Base-by-base conservation (phyloP, 1,140 invertebrate genomes). In the Drosophila micromelanica region DNA sequence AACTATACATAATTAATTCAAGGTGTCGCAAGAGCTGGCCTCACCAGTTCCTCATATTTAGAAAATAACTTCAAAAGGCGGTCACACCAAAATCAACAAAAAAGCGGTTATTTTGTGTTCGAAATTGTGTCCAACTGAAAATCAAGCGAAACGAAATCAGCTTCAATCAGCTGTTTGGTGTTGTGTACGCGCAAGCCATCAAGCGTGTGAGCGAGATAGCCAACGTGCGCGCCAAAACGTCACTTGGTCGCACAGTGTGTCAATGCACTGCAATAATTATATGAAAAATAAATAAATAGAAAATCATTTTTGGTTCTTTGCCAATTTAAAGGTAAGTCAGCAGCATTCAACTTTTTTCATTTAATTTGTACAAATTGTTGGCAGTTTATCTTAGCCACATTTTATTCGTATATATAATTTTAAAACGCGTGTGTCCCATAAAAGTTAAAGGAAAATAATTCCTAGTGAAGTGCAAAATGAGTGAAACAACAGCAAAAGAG, bases 111-210 rank as follows among this genome's bases (percentile, higher is more conserved):
- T 79, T 57, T 57, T 85, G 73, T 86, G 80, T 85, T 63, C 63
- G 43, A 65, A 82, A 75, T 70, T 69, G 54, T 49, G 9, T 35
- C 32, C 59, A 56, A 54, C 54, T 49, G 52, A 57, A 62, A 55
- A 64, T 63, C 49, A 48, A 62, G 23, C 2, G 15, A 65, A 76
- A 76, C 43, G 62, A 80, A 76, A 48, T 20, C 38, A 45, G 49
- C 62, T 45, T 38, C 64, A 80, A 85, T 80, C 81, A 85, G 81
- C 81, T 85, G 81, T 85, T 80, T 6, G 38, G 8, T 48, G 73
- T 59, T 48, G 73, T 59, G 48, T 54, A 32, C 35, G 52, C 51
- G 43, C 45, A 67, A 73, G 51, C 49, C 48, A 42, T 32, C 54
- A 57, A 27, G 43, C 35, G 73, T 64, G 69, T 12, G 57, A 82